Conservation (phyloP, 92 coral and sea anemone species). For the Epizoanthus illoricatus region DNA sequence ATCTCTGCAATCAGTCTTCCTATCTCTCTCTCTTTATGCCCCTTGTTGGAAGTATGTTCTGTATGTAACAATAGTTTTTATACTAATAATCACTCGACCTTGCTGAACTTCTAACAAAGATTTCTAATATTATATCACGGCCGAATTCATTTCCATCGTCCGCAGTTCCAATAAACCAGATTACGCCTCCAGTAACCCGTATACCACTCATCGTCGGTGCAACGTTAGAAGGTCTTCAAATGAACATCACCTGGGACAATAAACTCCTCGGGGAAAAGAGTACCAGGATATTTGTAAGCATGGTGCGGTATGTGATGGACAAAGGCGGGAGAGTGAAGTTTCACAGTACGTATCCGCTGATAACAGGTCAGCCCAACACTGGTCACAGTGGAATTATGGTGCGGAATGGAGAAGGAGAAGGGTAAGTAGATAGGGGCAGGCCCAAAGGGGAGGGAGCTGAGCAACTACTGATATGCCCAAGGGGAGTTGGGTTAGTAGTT, state of each 20-base stretch:
- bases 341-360: conserved; percentile 23
- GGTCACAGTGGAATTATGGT: conserved; percentile 18
- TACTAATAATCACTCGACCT: not conserved
- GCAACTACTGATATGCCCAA: too few species aligned
- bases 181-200: not conserved
- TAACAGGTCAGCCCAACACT: conserved; percentile 6
- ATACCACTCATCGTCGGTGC: not conserved
- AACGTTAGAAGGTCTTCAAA: not conserved
- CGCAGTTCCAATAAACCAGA: conserved; percentile 31
- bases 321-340: conserved; percentile 5
- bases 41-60: not conserved
- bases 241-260: conserved; percentile 31
- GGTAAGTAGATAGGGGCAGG: not conserved
- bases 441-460: too few species aligned
- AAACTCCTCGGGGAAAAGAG: not conserved
- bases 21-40: too few species aligned
- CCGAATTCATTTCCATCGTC: not conserved
- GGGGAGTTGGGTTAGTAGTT: too few species aligned
- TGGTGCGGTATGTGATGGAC: conserved; percentile 30
- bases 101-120: not conserved
- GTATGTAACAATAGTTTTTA: not conserved
- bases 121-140: not conserved
- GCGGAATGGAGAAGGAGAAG: conserved; percentile 25
- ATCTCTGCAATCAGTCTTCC: too few species aligned
- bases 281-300: not conserved